Conservation (phyloP, 2,797 vertebrate species). For the Dryobates pubescens region DNA sequence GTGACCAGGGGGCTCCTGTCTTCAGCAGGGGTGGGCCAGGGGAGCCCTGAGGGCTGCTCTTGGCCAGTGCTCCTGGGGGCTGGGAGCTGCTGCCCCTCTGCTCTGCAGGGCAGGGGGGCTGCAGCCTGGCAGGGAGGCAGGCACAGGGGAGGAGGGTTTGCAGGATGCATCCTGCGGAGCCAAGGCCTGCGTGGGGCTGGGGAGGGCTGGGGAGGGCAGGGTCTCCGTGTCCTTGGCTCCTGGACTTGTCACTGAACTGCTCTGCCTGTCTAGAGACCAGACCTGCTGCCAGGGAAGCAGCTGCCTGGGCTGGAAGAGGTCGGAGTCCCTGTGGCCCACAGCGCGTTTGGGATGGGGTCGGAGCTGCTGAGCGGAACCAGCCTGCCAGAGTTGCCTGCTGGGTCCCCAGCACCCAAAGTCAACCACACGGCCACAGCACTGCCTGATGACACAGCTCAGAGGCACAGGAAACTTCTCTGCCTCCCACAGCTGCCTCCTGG, state of each 20-base stretch:
- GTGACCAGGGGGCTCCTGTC: constrained; percentile 77
- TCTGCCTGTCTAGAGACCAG: constrained; percentile 79
- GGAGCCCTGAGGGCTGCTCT: constrained; percentile 50
- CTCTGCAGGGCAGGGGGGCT: not conserved
- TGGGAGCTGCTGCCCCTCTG: not conserved
- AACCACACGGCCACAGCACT: too few species aligned
- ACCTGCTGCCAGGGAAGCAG: constrained; percentile 79
- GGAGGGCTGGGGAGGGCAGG: too few species aligned
- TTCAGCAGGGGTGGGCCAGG: constrained; percentile 82
- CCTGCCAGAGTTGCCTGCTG: constrained; percentile 72
- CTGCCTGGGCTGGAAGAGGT: constrained; percentile 81
- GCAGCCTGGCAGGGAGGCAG: not conserved
- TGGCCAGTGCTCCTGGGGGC: not conserved
- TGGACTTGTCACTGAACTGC: not conserved
- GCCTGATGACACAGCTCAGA: too few species aligned
- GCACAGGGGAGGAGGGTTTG: accelerated
- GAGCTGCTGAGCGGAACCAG: constrained; percentile 74
- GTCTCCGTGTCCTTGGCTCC: not conserved
- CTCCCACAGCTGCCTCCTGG: too few species aligned
- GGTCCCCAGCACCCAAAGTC: constrained; percentile 40
- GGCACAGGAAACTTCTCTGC: too few species aligned
- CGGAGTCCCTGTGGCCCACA: constrained; percentile 80
- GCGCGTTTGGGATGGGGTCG: not conserved
- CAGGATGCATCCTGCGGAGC: not conserved
- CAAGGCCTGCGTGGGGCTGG: not conserved